A percentile compares a stretch with the other conserved stretches of the same genome.
Evolutionary conservation across 1,140 invertebrate species (phyloP).

Genomic region (Drosophila yakuba): DNA sequence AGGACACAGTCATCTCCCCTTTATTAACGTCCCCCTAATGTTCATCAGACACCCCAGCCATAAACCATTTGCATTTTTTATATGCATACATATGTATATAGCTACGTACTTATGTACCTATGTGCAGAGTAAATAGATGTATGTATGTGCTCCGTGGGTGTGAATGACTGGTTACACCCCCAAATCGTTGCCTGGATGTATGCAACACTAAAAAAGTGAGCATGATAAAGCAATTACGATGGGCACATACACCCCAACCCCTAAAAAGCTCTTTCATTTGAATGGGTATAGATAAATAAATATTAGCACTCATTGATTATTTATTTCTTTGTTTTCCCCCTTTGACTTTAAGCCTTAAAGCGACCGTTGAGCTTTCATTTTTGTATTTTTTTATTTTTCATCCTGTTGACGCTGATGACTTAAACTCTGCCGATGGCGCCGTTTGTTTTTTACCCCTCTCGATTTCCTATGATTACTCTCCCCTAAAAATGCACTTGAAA

Average conservation of each 20-base stretch:
- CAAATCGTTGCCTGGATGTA: constrained; percentile 66
- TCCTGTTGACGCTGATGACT: constrained; percentile 63
- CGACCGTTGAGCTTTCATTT: constrained; percentile 27
- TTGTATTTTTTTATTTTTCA: constrained; percentile 38
- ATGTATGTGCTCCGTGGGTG: constrained; percentile 44
- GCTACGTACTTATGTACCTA: constrained; percentile 19
- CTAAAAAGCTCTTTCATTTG: constrained; percentile 7
- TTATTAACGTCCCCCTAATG: constrained; percentile 29
- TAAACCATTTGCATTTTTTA: constrained; percentile 78
- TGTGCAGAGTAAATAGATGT: constrained; percentile 41
- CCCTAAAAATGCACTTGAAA: constrained; percentile 7
- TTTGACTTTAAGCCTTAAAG: constrained; percentile 74
- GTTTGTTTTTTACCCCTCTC: constrained; percentile 31
- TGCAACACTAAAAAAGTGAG: constrained; percentile 81
- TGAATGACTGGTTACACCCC: constrained; percentile 61
- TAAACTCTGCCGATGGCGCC: constrained; percentile 75
- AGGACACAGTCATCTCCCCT: constrained; percentile 21
- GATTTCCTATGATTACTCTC: constrained; percentile 4
- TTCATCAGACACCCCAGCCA: constrained; percentile 44
- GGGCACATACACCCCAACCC: constrained; percentile 26
- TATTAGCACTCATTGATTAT: constrained; percentile 35
- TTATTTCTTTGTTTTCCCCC: constrained; percentile 40
- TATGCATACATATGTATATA: constrained; percentile 23
- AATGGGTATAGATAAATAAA: constrained; percentile 55
- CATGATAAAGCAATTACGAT: constrained; percentile 53